Evolutionary conservation across 1,140 invertebrate species (phyloP).

Genomic region (Zophobas atratus): DNA sequence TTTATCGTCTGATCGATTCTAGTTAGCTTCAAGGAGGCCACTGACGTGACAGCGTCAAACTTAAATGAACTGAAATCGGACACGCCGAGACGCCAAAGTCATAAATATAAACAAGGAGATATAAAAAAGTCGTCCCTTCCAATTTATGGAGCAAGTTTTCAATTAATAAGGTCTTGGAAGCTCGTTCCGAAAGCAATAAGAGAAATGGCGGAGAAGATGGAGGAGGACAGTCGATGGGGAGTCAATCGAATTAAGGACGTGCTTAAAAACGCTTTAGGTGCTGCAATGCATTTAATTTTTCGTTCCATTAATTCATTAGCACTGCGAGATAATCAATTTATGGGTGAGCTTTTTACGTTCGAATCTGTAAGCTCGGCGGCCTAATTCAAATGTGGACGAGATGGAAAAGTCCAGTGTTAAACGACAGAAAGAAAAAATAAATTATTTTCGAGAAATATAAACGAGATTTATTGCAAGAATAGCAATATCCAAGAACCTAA

Average conservation of each 20-base stretch:
- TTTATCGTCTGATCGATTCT: slow-evolving; percentile 30
- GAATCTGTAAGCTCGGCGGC: neutral
- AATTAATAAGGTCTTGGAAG: slow-evolving; percentile 30
- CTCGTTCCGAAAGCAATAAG: slow-evolving; percentile 6
- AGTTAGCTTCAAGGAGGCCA: neutral
- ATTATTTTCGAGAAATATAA: no score
- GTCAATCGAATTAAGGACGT: slow-evolving; percentile 44
- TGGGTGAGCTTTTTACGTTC: slow-evolving; percentile 24
- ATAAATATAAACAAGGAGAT: slow-evolving; percentile 23
- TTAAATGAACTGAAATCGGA: slow-evolving; percentile 1
- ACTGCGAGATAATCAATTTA: slow-evolving; percentile 40
- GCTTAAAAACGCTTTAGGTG: slow-evolving; percentile 44
- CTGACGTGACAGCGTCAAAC: slow-evolving; percentile 6
- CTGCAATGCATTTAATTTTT: slow-evolving; percentile 44
- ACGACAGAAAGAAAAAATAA: no score
- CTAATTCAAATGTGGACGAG: no score
- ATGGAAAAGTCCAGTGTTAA: no score
- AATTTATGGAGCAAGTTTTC: slow-evolving; percentile 22
- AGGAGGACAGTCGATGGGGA: slow-evolving; percentile 26
- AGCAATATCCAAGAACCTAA: no score
- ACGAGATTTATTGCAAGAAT: no score
- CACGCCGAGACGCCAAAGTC: neutral
- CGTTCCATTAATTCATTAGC: slow-evolving; percentile 48
- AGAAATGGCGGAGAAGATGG: slow-evolving; percentile 29
- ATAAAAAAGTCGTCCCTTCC: slow-evolving; percentile 9